phyloP scores from a whole-genome alignment of 2,113 vertebrate genomes.

The Pygathrix nemaeus region DNA sequence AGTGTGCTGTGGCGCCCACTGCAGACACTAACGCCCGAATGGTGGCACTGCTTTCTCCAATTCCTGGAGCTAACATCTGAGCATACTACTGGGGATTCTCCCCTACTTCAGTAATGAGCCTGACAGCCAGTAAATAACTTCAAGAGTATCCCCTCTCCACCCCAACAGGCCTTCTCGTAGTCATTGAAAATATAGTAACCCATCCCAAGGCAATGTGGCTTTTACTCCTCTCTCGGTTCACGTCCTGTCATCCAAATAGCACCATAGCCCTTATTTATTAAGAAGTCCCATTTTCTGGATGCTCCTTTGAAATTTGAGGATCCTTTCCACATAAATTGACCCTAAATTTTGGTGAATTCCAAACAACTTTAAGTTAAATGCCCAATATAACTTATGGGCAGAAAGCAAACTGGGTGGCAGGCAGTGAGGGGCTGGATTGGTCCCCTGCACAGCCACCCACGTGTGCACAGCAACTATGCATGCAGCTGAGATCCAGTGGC shows the following conservation, averaged over 20 bases:
- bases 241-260: background rate
- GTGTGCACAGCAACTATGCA: accelerated
- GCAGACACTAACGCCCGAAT: background rate
- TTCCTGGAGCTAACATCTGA: background rate
- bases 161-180: background rate
- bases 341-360: background rate
- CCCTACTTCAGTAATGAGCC: background rate
- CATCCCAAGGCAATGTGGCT: background rate
- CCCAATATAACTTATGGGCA: background rate
- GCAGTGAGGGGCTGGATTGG: accelerated
- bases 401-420: background rate
- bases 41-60: background rate
- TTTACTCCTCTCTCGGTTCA: background rate
- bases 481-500: background rate
- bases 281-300: background rate
- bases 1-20: accelerated
- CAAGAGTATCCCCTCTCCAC: background rate
- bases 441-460: accelerated
- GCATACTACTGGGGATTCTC: background rate
- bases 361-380: background rate
- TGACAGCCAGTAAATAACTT: background rate
- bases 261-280: background rate
- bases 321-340: background rate
- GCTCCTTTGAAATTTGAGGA: background rate
- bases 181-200: background rate